phyloP scores from a whole-genome alignment of 2,888 invertebrate genomes.

The Zelleria hepariella region DNA sequence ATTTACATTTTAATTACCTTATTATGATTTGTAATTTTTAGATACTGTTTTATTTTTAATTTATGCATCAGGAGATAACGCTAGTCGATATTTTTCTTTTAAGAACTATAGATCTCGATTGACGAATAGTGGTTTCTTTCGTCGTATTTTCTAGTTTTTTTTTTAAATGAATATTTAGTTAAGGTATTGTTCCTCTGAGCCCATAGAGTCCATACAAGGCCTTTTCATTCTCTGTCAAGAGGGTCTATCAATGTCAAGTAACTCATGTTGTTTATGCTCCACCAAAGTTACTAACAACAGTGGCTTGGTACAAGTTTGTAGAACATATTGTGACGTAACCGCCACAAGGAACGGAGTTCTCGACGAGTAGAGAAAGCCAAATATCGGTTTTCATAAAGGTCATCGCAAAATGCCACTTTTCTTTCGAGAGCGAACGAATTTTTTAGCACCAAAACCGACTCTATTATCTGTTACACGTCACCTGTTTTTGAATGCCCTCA shows the following conservation, averaged over 20 bases:
- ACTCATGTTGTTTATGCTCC: constrained; percentile 15
- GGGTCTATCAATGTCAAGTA: constrained; percentile 16
- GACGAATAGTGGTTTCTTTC: too few relatives aligned
- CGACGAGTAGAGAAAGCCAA: not conserved
- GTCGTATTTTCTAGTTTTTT: too few relatives aligned
- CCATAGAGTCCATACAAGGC: not conserved
- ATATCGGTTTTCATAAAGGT: not conserved
- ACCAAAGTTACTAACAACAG: constrained; percentile 12
- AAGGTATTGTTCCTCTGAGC: too few relatives aligned
- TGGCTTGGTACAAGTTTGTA: constrained; percentile 4
- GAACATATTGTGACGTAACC: not conserved
- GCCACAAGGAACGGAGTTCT: not conserved
- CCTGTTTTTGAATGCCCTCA: not conserved
- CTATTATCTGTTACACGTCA: not conserved
- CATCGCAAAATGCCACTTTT: not conserved
- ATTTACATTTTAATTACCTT: constrained; percentile 1
- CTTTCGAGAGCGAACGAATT: not conserved
- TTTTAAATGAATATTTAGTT: not conserved
- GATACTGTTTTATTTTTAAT: not conserved
- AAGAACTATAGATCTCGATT: not conserved
- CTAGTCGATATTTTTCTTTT: not conserved
- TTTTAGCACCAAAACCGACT: not conserved
- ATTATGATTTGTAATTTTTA: not conserved
- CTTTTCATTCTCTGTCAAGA: constrained; percentile 10
- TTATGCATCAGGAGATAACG: not conserved